phyloP scores from a whole-genome alignment of 2,888 invertebrate genomes.

The Pristionchus fissidentatus region DNA sequence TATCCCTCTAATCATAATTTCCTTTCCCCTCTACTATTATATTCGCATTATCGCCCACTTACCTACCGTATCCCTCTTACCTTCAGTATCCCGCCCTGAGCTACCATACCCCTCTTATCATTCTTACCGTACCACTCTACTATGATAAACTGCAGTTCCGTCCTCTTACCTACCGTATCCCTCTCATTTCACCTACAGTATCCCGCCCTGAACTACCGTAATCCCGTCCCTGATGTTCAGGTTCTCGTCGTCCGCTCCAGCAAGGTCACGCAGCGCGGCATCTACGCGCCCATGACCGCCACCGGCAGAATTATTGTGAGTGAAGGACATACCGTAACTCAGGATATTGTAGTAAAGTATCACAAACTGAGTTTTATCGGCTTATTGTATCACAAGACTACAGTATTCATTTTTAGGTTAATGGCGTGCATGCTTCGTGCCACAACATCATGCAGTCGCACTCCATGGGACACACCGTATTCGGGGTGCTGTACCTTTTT shows the following conservation, averaged over 20 bases:
- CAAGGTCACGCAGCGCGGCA: slow-evolving; percentile 62
- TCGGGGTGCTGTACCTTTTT: slow-evolving; percentile 44
- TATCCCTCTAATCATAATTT: neutral
- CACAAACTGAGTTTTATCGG: neutral
- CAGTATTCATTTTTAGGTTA: slow-evolving; percentile 42
- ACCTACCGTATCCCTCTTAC: slow-evolving; percentile 43
- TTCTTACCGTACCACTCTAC: no score
- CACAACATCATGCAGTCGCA: slow-evolving; percentile 61
- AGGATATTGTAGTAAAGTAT: neutral
- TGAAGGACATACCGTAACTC: neutral
- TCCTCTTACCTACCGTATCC: neutral
- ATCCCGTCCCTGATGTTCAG: slow-evolving; percentile 25
- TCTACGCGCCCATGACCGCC: slow-evolving; percentile 70
- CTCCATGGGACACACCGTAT: slow-evolving; percentile 64
- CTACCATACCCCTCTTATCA: no score
- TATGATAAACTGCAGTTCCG: neutral
- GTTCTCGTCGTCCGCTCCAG: slow-evolving; percentile 55
- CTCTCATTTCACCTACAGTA: neutral
- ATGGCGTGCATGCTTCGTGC: slow-evolving; percentile 69
- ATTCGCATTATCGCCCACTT: no score
- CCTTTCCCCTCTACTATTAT: neutral
- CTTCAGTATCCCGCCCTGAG: no score
- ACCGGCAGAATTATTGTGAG: slow-evolving; percentile 64
- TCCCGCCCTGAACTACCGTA: neutral
- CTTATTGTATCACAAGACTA: neutral